A percentile compares a stretch with the other conserved stretches of the same genome.
Conservation (phyloP, 2,797 vertebrate genomes). For the Heterohyrax brucei region DNA sequence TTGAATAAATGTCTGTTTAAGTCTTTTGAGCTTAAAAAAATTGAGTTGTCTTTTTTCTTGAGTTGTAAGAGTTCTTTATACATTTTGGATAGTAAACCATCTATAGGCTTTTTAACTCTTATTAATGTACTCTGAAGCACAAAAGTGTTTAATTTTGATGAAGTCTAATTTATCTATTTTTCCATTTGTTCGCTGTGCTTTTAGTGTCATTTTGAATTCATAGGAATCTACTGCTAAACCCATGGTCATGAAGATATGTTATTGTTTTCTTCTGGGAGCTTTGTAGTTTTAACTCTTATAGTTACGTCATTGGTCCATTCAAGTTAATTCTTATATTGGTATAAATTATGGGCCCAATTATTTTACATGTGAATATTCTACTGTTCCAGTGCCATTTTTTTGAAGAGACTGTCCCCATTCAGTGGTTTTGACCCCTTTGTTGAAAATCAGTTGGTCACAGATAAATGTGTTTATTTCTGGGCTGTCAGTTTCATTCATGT, state of each 20-base stretch:
- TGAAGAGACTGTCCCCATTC: no score
- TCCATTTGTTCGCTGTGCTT: not conserved
- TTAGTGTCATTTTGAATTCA: not conserved
- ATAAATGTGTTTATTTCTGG: no score
- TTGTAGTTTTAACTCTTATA: slow-evolving; percentile 4
- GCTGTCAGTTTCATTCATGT: no score
- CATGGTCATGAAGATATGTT: not conserved
- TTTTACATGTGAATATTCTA: not conserved
- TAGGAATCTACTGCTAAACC: not conserved
- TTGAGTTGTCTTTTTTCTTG: not conserved
- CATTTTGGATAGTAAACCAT: no score
- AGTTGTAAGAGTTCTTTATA: no score
- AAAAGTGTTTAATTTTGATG: no score
- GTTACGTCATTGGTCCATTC: not conserved
- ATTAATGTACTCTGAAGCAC: no score
- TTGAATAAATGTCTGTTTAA: not conserved
- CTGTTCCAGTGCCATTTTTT: no score
- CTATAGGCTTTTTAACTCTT: no score
- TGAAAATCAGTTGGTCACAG: no score
- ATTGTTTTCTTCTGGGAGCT: slow-evolving; percentile 12
- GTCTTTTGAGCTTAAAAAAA: not conserved
- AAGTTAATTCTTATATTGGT: not conserved
- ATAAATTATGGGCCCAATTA: not conserved
- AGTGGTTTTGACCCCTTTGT: no score
- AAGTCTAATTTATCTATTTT: not conserved